Conservation (phyloP, 2,797 vertebrate species). For the Parauchenoglanis ngamensis region DNA sequence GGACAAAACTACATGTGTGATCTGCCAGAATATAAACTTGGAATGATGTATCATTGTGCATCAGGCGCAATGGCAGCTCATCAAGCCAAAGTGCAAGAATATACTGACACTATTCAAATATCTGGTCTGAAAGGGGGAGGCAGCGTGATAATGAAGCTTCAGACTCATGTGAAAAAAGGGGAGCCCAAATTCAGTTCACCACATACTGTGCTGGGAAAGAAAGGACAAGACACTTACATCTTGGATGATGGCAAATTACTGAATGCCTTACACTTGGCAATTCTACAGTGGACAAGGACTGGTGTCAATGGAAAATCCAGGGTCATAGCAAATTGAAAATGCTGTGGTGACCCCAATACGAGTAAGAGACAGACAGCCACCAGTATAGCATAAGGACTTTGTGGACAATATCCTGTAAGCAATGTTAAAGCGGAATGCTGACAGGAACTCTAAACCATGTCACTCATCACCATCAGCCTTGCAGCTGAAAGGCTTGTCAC, state of each 20-base stretch:
- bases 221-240: background rate
- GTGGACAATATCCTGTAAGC: too few relatives aligned
- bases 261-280: background rate
- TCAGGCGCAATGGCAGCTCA: background rate
- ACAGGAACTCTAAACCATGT: too few relatives aligned
- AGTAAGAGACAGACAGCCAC: too few relatives aligned
- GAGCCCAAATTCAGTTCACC: background rate
- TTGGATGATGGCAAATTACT: background rate
- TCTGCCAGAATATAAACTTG: background rate
- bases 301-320: background rate
- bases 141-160: background rate
- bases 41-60: constrained; percentile 1
- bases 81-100: background rate
- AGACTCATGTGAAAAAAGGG: background rate
- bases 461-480: too few relatives aligned
- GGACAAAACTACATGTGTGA: background rate
- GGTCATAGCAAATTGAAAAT: too few relatives aligned
- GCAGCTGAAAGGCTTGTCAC: too few relatives aligned
- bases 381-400: too few relatives aligned
- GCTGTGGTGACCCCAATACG: too few relatives aligned
- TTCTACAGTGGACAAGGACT: background rate
- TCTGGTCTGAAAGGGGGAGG: background rate
- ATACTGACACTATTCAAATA: background rate
- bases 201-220: background rate
- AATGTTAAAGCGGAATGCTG: too few relatives aligned